Evolutionary conservation across 1,140 invertebrate genomes (phyloP), one percentile per base, ranked within the genome.

Genomic region (Rhagoletis zephyria): DNA sequence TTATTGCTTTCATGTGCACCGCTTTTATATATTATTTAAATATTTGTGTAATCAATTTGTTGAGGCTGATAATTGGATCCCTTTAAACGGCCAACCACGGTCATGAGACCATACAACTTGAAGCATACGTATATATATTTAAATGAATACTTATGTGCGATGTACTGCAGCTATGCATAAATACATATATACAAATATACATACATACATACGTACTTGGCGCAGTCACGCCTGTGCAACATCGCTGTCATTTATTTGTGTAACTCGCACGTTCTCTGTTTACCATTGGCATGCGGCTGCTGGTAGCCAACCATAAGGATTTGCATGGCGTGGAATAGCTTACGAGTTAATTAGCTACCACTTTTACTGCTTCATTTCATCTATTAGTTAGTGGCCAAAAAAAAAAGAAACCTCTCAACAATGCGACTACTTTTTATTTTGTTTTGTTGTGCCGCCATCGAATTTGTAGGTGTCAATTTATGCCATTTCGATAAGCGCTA

Each of bases 401-500:
- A 56, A 56, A 56, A 56, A 56, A 30, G 51, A 56, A 56, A 56
- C 10, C 10, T 10, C 51, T 56, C 10, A 56, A 56, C 51, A 10
- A 56, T 56, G 1, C 3, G 51, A 3, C 5, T 56, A 10, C 51
- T 56, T 56, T 56, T 10, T 1, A 0, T 51, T 77, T 48, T 12
- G 5, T 30, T 30, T 56, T 30, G n/a, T 81, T 51, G 48, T 81
- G 45, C 12, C 19, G 45, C 4, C 74, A 10, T 14, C 16, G 40
- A 45, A 16, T 74, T 59, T 12, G 48, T 81, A 81, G 74, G 74
- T 81, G 74, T 81, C 74, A 81, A 59, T 81, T 81, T 81, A 81
- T 81, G 74, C 74, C 74, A 56, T 81, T 56, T 81, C 74, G 74
- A 81, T 81, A 42, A 59, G 48, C 74, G 74, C 74, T 81, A 81